Base-by-base conservation (phyloP, 2,797 vertebrate species). In the Myoxocephalus aenaeus region DNA sequence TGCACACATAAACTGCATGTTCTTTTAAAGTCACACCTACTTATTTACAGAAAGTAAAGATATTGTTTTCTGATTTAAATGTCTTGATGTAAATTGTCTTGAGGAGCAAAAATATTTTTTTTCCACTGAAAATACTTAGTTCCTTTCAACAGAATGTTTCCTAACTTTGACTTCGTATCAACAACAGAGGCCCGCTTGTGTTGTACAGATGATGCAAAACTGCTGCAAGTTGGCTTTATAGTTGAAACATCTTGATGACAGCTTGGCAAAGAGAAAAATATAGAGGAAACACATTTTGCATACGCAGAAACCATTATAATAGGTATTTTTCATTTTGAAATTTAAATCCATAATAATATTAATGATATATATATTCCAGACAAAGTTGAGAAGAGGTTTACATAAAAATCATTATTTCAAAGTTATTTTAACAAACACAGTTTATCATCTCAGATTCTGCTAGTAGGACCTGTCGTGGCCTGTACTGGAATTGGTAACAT, bases 141-240 rank as follows among this genome's bases (percentile, higher is more conserved):
- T 70, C 38, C 48, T 53, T 78, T 84, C 36, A 75, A 75, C 73
- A 53, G 63, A 82, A 78, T 74, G 67, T 65, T 83, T 89, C 72
- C 73, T 70, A 46, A 75, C 71, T 86, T 82, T 27, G 79, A 65
- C 72, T 75, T 82, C 63, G 70, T 79, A 73, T 82, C 82, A 79
- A 81, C 46, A 83, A 46, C 38, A 65, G 29, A 73, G 66, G 29
- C 73, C 48, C 13, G 15, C 67, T 77, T 64, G 70, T 84, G 79
- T 83, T 87, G 79, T 62, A 42, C 65, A 85, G 86, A 92, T 92
- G 91, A 92, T 83, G 92, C 86, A 93, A 93, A 90, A 12, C 71
- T 80, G 76, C 75, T 88, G 88, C 79, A 92, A 93, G 86, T 83
- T 73, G 65, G 61, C 66, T 84, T 78, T 77, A 53, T 32, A 70